phyloP scores from a whole-genome alignment of 1,140 invertebrate species.

The Brachionus calyciflorus region DNA sequence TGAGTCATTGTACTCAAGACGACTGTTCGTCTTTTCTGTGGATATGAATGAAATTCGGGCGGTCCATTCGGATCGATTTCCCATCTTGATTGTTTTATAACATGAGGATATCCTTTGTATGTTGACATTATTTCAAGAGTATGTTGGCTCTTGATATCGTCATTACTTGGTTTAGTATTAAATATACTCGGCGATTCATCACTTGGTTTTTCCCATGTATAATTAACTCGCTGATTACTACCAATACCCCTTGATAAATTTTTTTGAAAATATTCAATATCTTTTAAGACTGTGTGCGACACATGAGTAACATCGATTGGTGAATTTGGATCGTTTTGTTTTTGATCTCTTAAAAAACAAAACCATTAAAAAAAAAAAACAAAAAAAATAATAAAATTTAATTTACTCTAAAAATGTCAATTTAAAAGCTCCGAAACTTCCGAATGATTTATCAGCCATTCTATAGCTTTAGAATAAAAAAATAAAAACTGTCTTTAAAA shows the following conservation, averaged over 20 bases:
- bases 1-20: conserved; percentile 42
- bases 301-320: conserved; percentile 20
- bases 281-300: not conserved
- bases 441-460: conserved; percentile 45
- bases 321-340: not conserved
- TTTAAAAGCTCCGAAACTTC: conserved; percentile 44
- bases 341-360: conserved; percentile 10
- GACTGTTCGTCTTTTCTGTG: conserved; percentile 36
- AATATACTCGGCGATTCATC: conserved; percentile 25
- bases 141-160: not conserved
- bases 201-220: conserved; percentile 44
- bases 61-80: conserved; percentile 37
- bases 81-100: conserved; percentile 31
- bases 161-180: not conserved
- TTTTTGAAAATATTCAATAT: conserved; percentile 37
- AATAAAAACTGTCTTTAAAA: no score
- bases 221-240: not conserved
- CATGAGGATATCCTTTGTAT: conserved; percentile 32
- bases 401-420: conserved; percentile 18
- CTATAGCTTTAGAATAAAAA: not conserved
- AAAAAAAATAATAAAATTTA: not conserved
- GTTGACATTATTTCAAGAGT: conserved; percentile 29
- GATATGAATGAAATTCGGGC: not conserved
- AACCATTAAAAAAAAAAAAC: not conserved
- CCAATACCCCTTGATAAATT: not conserved